phyloP scores from a whole-genome alignment of 2,113 vertebrate species.

The Paradoxurus hermaphroditus region DNA sequence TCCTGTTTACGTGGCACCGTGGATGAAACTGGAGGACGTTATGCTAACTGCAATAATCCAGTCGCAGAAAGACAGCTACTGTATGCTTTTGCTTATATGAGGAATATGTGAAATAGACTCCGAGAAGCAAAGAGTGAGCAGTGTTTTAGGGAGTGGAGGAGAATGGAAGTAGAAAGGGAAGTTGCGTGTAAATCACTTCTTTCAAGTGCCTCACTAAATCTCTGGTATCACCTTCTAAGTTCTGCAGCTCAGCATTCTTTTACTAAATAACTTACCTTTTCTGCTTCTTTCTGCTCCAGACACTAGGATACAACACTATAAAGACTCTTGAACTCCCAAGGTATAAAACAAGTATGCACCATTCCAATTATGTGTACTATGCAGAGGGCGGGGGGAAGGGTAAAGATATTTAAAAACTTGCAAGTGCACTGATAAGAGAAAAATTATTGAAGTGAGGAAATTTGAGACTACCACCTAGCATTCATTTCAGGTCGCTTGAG shows the following conservation, averaged over 20 bases:
- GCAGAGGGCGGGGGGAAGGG: no score
- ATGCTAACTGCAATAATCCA: background rate
- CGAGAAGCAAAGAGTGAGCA: background rate
- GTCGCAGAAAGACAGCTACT: background rate
- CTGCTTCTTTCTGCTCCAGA: background rate
- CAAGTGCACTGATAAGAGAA: background rate
- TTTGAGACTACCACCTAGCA: background rate
- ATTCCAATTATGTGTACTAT: background rate
- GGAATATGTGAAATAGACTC: background rate
- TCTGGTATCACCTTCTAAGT: background rate
- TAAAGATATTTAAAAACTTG: slow-evolving; percentile 15
- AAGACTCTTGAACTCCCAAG: background rate
- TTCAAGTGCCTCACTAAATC: background rate
- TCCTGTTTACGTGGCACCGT: background rate
- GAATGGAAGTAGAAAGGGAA: background rate
- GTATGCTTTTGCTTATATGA: background rate
- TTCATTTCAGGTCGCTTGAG: background rate
- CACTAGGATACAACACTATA: background rate
- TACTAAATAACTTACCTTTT: background rate
- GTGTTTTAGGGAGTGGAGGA: background rate
- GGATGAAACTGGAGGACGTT: background rate
- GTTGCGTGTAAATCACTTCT: background rate
- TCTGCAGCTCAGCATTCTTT: background rate
- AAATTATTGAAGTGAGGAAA: background rate
- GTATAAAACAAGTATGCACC: background rate